Evolutionary conservation across 1,140 invertebrate species (phyloP).

Genomic region (Drosophila oshimai): DNA sequence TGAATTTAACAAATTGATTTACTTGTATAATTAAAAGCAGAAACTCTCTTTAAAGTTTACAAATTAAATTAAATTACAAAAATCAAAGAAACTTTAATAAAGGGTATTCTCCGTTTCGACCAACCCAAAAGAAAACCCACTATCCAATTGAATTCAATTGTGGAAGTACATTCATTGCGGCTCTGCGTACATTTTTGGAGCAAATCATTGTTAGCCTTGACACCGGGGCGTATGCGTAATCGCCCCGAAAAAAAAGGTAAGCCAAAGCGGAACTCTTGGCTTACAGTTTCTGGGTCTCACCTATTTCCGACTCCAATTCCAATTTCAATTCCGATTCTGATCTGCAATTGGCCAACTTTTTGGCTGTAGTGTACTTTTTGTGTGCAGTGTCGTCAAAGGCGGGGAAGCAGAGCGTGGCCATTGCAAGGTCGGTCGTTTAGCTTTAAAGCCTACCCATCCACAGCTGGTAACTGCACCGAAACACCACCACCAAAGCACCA

Average conservation of each 20-base stretch:
- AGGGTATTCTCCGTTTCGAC: neutral
- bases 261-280: slow-evolving; percentile 15
- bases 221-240: slow-evolving; percentile 61
- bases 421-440: slow-evolving; percentile 48
- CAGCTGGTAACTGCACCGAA: neutral
- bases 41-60: neutral
- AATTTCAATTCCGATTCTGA: slow-evolving; percentile 10
- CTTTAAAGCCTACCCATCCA: slow-evolving; percentile 16
- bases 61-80: neutral
- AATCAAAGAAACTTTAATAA: neutral
- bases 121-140: neutral
- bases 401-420: slow-evolving; percentile 64
- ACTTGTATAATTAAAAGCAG: too few species aligned
- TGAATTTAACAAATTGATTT: too few species aligned
- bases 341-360: slow-evolving; percentile 1
- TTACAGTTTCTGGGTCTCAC: neutral
- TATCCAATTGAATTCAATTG: neutral
- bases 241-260: neutral
- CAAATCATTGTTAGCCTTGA: slow-evolving; percentile 56
- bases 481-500: neutral
- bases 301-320: slow-evolving; percentile 23
- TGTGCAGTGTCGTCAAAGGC: slow-evolving; percentile 64
- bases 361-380: slow-evolving; percentile 17
- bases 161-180: slow-evolving; percentile 13
- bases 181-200: slow-evolving; percentile 15